Evolutionary conservation across 2,797 vertebrate species (phyloP).

Genomic region (Pseudochromis fuscus): DNA sequence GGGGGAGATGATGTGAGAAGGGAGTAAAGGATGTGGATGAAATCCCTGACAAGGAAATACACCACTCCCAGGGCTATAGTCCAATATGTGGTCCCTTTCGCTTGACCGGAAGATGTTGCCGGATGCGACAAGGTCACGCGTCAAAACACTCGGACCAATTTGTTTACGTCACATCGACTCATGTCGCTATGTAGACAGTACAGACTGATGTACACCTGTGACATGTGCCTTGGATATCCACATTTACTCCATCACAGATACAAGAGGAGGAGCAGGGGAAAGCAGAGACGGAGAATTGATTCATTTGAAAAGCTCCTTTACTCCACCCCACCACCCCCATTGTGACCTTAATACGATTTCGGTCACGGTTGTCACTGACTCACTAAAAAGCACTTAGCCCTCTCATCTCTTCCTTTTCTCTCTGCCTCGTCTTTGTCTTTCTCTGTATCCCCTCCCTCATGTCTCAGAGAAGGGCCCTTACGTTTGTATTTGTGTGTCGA

Average conservation of each 20-base stretch:
- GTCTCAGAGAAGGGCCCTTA: too few species aligned
- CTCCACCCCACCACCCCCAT: constrained; percentile 67
- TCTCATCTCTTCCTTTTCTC: constrained; percentile 54
- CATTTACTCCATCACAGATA: background rate
- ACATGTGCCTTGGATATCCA: background rate
- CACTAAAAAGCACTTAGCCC: constrained; percentile 75
- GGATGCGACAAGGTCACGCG: constrained; percentile 42
- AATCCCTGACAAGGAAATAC: constrained; percentile 64
- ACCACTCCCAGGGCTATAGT: constrained; percentile 30
- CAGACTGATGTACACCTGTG: constrained; percentile 10
- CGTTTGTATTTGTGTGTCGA: too few species aligned
- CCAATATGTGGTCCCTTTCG: constrained; percentile 9
- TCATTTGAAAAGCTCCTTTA: constrained; percentile 78
- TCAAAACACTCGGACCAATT: constrained; percentile 45
- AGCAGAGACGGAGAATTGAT: constrained; percentile 72
- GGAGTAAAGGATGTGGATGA: constrained; percentile 71
- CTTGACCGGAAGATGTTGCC: constrained; percentile 30
- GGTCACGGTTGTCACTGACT: constrained; percentile 76
- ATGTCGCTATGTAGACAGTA: constrained; percentile 18
- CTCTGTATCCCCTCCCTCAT: background rate
- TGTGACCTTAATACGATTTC: constrained; percentile 81
- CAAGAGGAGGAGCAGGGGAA: constrained; percentile 2
- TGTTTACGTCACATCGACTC: constrained; percentile 33
- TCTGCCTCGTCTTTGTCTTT: constrained; percentile 18
- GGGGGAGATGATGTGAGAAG: constrained; percentile 66